Evolutionary conservation across 2,113 vertebrate genomes (phyloP).

Genomic region (Serinus canaria): DNA sequence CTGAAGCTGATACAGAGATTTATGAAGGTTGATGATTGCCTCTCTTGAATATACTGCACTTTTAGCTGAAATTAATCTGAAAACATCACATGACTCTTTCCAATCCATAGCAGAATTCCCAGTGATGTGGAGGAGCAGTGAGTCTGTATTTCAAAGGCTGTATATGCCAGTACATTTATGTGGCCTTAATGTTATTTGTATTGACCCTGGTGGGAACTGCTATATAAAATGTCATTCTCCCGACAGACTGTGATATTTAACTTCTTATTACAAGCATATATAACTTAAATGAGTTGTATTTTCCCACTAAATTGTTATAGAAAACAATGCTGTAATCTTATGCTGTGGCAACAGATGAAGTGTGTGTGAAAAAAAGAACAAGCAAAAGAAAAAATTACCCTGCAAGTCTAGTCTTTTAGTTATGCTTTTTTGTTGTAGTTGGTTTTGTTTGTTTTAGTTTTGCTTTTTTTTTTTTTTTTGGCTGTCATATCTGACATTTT

Average conservation of each 20-base stretch:
- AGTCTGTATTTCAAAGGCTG: not conserved
- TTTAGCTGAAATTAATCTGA: not conserved
- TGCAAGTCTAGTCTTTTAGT: not conserved
- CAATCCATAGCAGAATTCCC: not conserved
- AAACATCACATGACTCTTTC: not conserved
- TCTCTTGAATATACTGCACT: not conserved
- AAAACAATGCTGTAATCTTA: not conserved
- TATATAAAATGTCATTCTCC: not conserved
- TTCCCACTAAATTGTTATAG: not conserved
- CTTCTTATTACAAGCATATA: not conserved
- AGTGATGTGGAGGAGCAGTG: not conserved
- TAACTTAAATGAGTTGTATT: not conserved
- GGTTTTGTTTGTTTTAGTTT: not conserved
- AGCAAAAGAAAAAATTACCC: not conserved
- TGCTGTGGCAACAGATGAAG: not conserved
- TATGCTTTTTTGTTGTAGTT: not conserved
- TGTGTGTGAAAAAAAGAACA: not conserved
- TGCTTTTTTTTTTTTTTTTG: not conserved
- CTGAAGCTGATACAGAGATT: not conserved
- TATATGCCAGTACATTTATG: not conserved
- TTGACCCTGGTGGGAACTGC: not conserved
- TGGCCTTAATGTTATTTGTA: not conserved
- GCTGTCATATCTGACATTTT: not conserved
- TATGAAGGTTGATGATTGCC: not conserved
- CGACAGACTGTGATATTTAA: not conserved